Evolutionary conservation across 2,113 vertebrate species (phyloP), one percentile per base, ranked within the genome.

Genomic region (Alces alces): DNA sequence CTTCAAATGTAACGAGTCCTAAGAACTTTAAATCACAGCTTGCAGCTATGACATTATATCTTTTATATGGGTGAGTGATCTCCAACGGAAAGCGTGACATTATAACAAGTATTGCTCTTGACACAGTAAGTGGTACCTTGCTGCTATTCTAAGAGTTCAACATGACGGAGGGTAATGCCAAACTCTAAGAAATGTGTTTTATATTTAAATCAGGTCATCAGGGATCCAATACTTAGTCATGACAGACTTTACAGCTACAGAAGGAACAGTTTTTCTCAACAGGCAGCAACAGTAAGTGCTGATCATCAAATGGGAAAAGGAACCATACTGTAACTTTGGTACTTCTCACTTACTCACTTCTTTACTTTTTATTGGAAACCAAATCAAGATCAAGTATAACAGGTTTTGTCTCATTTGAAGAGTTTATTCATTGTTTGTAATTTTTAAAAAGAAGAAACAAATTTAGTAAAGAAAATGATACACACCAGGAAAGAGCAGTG

Each of bases 121-220:
- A 93, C 27, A 92, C 19, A 88, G 1, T 87, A 92, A 93, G 78
- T 84, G 47, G 58, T 70, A 78, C 15, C 19, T 58, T 55, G 30
- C 11, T 78, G 43, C 30, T 60, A 86, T 12, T 86, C 23, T 58
- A 92, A 95, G 36, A 90, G 33, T 28, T 73, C n/a, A 89, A 47
- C 15, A 43, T 8, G 15, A 79, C 45, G 30, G 45, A 17, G 3
- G 16, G 12, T n/a, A 86, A 83, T 54, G n/a, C 27, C 50, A 96
- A 97, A 85, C 27, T 43, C 28, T n/a, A 91, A 91, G 91, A 95
- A 84, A 28, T 90, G 39, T 78, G 55, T 73, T 94, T 95, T 92
- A 84, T 84, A 90, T 80, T 82, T 95, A 97, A 93, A 92, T 58
- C 13, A 92, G 61, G 66, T 95, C 82, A 95, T 47, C 47, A 86